Conservation (phyloP, 2,113 vertebrate species). For the Pteronura brasiliensis region DNA sequence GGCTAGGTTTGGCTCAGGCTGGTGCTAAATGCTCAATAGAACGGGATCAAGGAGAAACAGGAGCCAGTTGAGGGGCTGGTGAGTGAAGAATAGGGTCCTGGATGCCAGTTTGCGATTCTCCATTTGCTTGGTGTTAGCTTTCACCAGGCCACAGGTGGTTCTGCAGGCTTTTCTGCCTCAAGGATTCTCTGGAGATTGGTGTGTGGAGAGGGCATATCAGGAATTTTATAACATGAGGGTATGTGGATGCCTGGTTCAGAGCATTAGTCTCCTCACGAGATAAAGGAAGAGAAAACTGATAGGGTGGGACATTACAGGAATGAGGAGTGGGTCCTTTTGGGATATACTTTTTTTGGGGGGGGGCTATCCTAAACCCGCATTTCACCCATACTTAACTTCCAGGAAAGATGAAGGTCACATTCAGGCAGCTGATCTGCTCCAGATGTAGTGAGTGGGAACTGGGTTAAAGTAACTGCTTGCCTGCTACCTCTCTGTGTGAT, state of each 20-base stretch:
- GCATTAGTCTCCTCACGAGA: background rate
- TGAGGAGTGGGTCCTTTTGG: background rate
- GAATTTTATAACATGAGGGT: background rate
- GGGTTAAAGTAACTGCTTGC: background rate
- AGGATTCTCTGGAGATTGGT: background rate
- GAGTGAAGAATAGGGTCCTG: background rate
- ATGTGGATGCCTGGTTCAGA: background rate
- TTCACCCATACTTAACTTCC: background rate
- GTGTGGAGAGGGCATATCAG: background rate
- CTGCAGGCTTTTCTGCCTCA: background rate
- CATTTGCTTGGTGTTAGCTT: background rate
- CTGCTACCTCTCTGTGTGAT: background rate
- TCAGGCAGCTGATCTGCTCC: background rate
- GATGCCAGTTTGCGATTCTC: background rate
- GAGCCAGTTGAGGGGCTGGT: background rate
- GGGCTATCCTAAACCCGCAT: background rate
- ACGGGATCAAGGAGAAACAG: background rate
- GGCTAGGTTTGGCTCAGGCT: background rate
- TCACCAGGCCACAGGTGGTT: too few relatives aligned
- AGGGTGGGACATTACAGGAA: background rate
- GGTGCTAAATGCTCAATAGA: background rate
- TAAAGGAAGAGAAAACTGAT: background rate
- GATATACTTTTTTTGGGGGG: background rate
- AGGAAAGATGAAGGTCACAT: background rate
- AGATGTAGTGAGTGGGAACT: background rate